These are phyloP conservation scores for Pheosia tremula DNA, from an alignment of 2,888 invertebrate species.

Conservation along the genomic window DNA sequence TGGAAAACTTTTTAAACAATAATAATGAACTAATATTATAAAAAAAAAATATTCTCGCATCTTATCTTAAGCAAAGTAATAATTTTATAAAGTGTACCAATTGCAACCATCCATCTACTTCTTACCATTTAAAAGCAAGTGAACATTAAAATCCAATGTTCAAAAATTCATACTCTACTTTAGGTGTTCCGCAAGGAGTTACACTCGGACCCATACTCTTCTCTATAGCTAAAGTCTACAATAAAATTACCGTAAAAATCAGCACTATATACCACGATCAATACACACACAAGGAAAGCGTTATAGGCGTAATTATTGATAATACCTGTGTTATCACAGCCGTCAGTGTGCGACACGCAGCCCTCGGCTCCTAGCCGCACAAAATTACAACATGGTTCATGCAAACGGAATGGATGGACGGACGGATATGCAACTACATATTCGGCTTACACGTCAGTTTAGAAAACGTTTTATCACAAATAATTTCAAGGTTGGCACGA, in stretches of 20 bases:
- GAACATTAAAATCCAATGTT: too few relatives aligned
- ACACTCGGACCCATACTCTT: not conserved
- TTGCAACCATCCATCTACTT: too few relatives aligned
- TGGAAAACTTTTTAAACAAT: too few relatives aligned
- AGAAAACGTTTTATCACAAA: constrained; percentile 5
- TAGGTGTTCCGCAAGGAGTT: not conserved
- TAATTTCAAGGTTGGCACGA: not conserved
- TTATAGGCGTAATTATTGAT: constrained; percentile 9
- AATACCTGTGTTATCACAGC: constrained; percentile 97
- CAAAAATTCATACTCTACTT: too few relatives aligned
- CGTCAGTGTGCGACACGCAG: constrained; percentile 96
- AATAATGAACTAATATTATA: too few relatives aligned
- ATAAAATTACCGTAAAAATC: not conserved
- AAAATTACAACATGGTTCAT: constrained; percentile 87
- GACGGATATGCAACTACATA: constrained; percentile 19
- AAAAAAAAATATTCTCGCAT: too few relatives aligned
- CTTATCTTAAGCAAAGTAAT: too few relatives aligned
- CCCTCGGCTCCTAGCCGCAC: constrained; percentile 92
- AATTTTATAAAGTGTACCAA: too few relatives aligned
- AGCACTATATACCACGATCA: not conserved
- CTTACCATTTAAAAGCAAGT: too few relatives aligned
- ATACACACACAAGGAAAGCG: not conserved
- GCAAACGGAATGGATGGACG: constrained; percentile 73
- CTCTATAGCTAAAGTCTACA: not conserved
- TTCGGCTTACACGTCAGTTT: constrained; percentile 6